Evolutionary conservation across 2,113 vertebrate genomes (phyloP), one percentile per base, ranked within the genome.

Genomic region (Paradoxurus hermaphroditus): DNA sequence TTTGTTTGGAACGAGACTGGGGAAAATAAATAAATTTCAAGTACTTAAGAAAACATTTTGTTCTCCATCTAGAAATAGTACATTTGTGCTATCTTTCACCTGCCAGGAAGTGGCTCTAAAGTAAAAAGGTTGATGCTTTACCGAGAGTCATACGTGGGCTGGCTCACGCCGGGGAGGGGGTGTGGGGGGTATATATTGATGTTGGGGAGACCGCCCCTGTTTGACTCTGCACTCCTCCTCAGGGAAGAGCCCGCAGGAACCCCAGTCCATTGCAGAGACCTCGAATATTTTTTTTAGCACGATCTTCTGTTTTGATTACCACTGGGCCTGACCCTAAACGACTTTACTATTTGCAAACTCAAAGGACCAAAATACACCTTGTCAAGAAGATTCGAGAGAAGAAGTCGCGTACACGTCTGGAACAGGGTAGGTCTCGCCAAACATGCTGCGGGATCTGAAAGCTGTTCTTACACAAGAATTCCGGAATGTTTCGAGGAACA

Each of bases 401-500:
- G 23, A 82, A 94, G 11, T 67, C 73, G 92, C 67, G 72, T 41
- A 62, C 87, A 72, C 10, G 65, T 31, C 59, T 86, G 41, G 46
- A 62, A 73, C 23, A 0, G 14, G 68, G 77, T 5, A 68, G 92
- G 7, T 7, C 70, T 85, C 82, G 25, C 10, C 29, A 78, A 39
- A 73, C 15, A 67, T 14, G 19, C 46, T 16, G 10, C 53, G 39
- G 36, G 72, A 59, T 73, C 39, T 11, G 25, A 92, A 83, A 67
- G 79, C 73, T 75, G 67, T 46, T 78, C 62, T 84, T 62, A 51
- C 68, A 67, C 36, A 86, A 83, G 93, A 82, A 89, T 86, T 56
- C 27, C 93, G 91, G 72, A 89, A 89, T 70, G 84, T 92, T 49
- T 77, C 27, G n/a, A 95, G 93, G 93, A 73, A 65, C 23, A 25